Conservation (phyloP, 2,113 vertebrate genomes). For the Urocynchramus pylzowi region DNA sequence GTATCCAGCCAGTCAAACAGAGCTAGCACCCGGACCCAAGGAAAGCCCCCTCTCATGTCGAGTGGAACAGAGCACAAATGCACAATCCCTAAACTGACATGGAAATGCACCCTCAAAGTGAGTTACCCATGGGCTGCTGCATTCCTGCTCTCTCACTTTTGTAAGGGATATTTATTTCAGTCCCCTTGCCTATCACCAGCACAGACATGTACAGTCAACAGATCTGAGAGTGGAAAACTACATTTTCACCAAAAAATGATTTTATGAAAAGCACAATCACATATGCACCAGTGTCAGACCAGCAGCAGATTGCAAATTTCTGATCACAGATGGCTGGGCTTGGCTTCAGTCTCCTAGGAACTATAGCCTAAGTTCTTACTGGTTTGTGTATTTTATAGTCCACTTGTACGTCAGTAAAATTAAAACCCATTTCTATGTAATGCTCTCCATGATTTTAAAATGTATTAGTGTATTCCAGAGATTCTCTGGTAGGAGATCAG, state of each 20-base stretch:
- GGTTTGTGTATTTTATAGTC: not conserved
- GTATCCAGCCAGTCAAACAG: not conserved
- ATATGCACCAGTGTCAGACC: not conserved
- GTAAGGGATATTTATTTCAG: not conserved
- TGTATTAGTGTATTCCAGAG: not conserved
- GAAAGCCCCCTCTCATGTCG: accelerated
- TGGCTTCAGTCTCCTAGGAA: not conserved
- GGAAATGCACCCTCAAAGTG: not conserved
- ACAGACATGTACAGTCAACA: not conserved
- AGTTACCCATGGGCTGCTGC: not conserved
- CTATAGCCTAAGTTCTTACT: not conserved
- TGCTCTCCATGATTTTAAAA: not conserved
- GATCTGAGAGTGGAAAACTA: not conserved
- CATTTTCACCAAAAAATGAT: not conserved
- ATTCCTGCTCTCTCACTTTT: not conserved
- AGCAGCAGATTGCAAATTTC: not conserved
- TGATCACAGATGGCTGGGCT: not conserved
- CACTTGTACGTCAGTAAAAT: not conserved
- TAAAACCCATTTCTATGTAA: not conserved
- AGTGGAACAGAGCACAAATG: not conserved
- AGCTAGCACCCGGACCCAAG: not conserved
- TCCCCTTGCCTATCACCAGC: not conserved
- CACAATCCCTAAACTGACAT: not conserved
- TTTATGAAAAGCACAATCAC: not conserved
- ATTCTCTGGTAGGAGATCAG: not conserved